Base-by-base conservation (phyloP, 92 coral and sea anemone genomes). In the Siderastrea radians region DNA sequence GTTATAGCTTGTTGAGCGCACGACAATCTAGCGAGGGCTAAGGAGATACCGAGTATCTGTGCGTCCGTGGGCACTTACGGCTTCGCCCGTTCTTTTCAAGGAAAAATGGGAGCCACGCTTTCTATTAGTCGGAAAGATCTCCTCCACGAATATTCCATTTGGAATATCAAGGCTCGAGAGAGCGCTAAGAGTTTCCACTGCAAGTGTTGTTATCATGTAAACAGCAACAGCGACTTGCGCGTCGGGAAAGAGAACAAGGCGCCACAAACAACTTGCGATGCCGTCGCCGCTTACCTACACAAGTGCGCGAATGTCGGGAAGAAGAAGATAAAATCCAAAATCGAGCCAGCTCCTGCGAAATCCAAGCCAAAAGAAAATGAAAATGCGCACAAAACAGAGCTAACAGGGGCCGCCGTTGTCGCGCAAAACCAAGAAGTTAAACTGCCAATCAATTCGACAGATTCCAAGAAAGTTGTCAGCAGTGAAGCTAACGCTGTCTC, bases 251-350 rank as follows among this genome's bases (percentile, higher is more conserved):
- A 96, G 91, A 92, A 88, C 88, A 94, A 96, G 87, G 92, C 94
- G 72, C 86, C 95, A 15, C 84, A 82, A 45, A 90, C 94, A 17
- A 90, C 98, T 57, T 95, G 98, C 87, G 98, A 95, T 65, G 87
- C 96, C 19, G 93, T 95, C 12, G 95, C 99, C 70, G 99, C 99
- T 5, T 97, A 97, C 89, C 89, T 95, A 46, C 98, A 97, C 76
- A 97, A 97, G 84, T 97, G 98, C 73, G 99, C 99, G 43, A 92
- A 94, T 73, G 99, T 85, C 10, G 98, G 99, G 61, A 97, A 94
- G 89, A 87, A 95, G 62, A 97, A 90, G 75, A 97, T 96, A 85
- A 95, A 83, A 65, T 94, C 98, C 54, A 96, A 92, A 84, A 94
- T 97, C 89, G 98, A 94, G 48, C 99, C 99, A 55, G 96, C 89